phyloP scores from a whole-genome alignment of 2,113 vertebrate genomes.

The Labrus mixtus region DNA sequence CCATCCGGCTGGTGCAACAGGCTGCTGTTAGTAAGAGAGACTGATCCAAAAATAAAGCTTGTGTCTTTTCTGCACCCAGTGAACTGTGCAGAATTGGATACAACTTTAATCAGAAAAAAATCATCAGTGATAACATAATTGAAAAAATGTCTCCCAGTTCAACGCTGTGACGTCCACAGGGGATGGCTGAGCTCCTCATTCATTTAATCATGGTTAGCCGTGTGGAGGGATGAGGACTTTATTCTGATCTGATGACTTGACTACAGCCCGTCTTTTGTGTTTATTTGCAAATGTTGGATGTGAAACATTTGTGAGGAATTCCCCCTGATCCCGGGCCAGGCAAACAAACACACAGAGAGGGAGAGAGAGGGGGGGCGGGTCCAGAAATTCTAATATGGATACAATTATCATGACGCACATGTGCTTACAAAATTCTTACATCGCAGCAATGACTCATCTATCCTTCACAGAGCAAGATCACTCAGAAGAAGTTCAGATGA shows the following conservation, averaged over 20 bases:
- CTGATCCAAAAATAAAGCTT: neutral
- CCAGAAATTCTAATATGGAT: constrained; percentile 43
- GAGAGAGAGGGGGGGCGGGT: neutral
- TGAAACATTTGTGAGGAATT: constrained; percentile 45
- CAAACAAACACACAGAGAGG: neutral
- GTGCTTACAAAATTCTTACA: constrained; percentile 39
- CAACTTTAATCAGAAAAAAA: neutral
- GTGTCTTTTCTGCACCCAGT: neutral
- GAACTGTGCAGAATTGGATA: neutral
- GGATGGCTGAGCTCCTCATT: too few relatives aligned
- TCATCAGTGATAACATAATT: neutral
- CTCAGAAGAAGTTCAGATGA: constrained; percentile 10
- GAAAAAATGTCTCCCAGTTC: neutral
- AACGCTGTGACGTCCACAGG: neutral
- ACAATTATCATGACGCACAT: constrained; percentile 58
- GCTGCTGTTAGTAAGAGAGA: neutral
- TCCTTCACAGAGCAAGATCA: constrained; percentile 18
- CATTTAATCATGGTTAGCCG: neutral
- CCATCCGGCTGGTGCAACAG: neutral
- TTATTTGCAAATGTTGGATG: constrained; percentile 48
- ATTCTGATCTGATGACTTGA: constrained; percentile 23
- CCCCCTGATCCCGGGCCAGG: constrained; percentile 20
- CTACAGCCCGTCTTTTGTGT: constrained; percentile 36
- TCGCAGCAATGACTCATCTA: constrained; percentile 33
- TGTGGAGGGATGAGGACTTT: constrained; percentile 27